Conservation (phyloP, 2,888 invertebrate species). For the Caenorhabditis auriculariae region DNA sequence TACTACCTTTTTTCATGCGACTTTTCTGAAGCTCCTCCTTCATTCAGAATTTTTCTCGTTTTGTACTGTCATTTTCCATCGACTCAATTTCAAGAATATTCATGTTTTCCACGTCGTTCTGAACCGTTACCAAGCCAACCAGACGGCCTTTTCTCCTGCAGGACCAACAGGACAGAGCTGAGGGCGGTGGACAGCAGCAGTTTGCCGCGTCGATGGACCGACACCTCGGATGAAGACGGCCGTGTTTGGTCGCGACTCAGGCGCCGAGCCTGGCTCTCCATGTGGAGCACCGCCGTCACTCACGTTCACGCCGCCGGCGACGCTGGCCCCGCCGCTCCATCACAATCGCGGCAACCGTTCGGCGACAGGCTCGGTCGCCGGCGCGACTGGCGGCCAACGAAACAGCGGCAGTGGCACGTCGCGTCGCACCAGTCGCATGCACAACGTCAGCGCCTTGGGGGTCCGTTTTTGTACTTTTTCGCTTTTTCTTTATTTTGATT, state of each 20-base stretch:
- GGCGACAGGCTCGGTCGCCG: slow-evolving; percentile 10
- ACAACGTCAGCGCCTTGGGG: slow-evolving; percentile 43
- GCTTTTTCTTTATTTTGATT: no score
- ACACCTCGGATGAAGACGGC: slow-evolving; percentile 58
- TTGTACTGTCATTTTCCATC: no score
- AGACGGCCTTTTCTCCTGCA: no score
- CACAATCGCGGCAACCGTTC: slow-evolving; percentile 25
- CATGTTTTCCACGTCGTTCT: no score
- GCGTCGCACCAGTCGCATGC: slow-evolving; percentile 51
- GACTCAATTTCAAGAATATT: no score
- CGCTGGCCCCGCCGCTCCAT: slow-evolving; percentile 39
- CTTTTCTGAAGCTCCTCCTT: no score
- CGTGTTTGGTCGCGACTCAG: slow-evolving; percentile 50
- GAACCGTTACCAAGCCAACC: no score
- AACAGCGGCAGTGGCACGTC: slow-evolving; percentile 18
- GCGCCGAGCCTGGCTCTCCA: slow-evolving; percentile 36
- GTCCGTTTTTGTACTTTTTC: slow-evolving; percentile 12
- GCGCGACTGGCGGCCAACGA: slow-evolving; percentile 17
- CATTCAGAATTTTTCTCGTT: no score
- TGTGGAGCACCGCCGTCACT: slow-evolving; percentile 52
- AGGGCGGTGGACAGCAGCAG: background rate
- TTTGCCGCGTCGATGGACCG: no score
- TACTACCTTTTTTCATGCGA: no score
- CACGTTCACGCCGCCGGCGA: slow-evolving; percentile 55
- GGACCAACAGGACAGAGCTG: no score